Evolutionary conservation across 2,797 vertebrate genomes (phyloP), one percentile per base, ranked within the genome.

Genomic region (Todus mexicanus): DNA sequence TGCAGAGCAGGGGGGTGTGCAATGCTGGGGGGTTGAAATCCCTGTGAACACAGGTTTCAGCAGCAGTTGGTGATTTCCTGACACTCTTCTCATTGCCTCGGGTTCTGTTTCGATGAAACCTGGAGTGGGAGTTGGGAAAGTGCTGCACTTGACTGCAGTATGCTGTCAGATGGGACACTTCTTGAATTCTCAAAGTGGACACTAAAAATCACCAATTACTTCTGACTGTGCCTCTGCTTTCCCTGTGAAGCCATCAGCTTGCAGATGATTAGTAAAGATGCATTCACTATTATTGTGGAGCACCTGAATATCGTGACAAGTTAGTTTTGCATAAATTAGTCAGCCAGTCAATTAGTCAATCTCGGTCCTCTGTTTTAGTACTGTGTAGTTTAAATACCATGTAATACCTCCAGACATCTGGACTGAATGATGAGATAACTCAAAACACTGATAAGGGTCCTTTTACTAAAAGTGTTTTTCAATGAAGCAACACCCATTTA

Each of bases 111-210:
- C 1, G 0, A 13, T 65, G 66, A 33, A 74, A 87, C 27, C 29
- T 26, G 45, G 25, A 84, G 66, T 51, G 65, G 56, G 43, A 87
- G 57, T 66, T 54, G 40, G 40, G 56, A n/a, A 60, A 89, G n/a
- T 7, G 38, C 72, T 29, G 38, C 29, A 7, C 7, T 7, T 4
- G 4, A 57, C 2, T 4, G 56, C 64, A 20, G 31, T 1, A 1
- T 6, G 23, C 56, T 57, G 7, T 53, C 40, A 74, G 68, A 25
- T 23, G 47, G 61, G 33, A 63, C 1, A 2, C 11, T 57, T 25
- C 63, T 70, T 57, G 63, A 15, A 43, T 53, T 78, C 80, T 59
- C 84, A 29, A 60, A 65, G 12, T 23, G 31, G 42, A 38, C 57
- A 47, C 56, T 27, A 61, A 47, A 65, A 78, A 38, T 21, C 23